These are phyloP conservation scores for Agonum fuliginosum DNA, from an alignment of 2,888 invertebrate species.

Conservation along the genomic window DNA sequence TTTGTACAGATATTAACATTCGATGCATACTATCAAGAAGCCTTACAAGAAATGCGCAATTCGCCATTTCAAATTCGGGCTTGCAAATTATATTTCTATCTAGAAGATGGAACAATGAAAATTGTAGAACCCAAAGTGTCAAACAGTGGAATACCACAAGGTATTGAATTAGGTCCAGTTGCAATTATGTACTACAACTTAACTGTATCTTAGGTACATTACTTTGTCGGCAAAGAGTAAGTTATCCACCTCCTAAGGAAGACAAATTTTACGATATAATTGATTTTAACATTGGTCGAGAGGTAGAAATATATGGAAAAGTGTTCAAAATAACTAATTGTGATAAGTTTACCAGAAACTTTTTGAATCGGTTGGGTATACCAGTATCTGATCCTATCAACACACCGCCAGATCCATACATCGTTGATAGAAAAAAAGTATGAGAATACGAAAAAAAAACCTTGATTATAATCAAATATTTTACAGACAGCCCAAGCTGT, in stretches of 20 bases:
- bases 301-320: slow-evolving; percentile 87
- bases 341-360: slow-evolving; percentile 90
- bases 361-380: slow-evolving; percentile 89
- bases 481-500: slow-evolving; percentile 10
- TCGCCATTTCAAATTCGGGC: slow-evolving; percentile 83
- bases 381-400: slow-evolving; percentile 83
- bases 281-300: slow-evolving; percentile 89
- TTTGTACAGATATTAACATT: slow-evolving; percentile 82
- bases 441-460: no score
- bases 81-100: slow-evolving; percentile 89
- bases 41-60: slow-evolving; percentile 82
- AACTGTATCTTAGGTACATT: slow-evolving; percentile 86
- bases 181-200: no score
- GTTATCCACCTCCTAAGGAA: slow-evolving; percentile 82
- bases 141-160: slow-evolving; percentile 92
- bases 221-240: slow-evolving; percentile 88
- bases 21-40: slow-evolving; percentile 87
- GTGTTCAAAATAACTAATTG: slow-evolving; percentile 88
- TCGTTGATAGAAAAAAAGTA: slow-evolving; percentile 71
- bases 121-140: slow-evolving; percentile 87
- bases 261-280: slow-evolving; percentile 88
- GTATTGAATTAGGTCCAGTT: no score
- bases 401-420: slow-evolving; percentile 76
- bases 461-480: neutral
- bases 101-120: slow-evolving; percentile 95